A percentile compares a stretch with the other conserved stretches of the same genome.
Evolutionary conservation across 1,140 invertebrate genomes (phyloP).

Genomic region (Zaprionus capensis): DNA sequence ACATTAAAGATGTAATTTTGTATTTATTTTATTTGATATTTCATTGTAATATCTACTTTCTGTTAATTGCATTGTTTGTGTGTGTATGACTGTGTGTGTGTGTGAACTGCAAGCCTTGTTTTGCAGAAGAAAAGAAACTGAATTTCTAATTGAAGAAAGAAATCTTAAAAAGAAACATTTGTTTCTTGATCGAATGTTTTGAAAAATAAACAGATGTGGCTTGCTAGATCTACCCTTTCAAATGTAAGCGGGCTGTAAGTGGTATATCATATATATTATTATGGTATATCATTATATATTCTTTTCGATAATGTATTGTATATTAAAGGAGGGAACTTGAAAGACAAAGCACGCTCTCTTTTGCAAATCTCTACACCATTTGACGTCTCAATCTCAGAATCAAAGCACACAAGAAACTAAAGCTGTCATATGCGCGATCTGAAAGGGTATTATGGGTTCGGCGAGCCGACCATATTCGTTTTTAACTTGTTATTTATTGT

Average conservation of each 20-base stretch:
- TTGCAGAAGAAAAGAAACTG: not conserved
- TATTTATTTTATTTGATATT: slow-evolving; percentile 33
- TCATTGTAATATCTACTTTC: slow-evolving; percentile 53
- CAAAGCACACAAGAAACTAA: not conserved
- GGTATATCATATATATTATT: no score
- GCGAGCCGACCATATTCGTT: not conserved
- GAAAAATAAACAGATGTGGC: not conserved
- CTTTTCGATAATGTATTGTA: not conserved
- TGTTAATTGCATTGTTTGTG: slow-evolving; percentile 9
- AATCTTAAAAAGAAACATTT: not conserved
- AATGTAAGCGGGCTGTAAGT: not conserved
- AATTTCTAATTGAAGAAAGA: not conserved
- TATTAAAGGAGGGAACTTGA: not conserved
- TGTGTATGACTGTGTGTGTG: not conserved
- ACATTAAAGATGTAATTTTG: slow-evolving; percentile 55
- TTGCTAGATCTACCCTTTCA: not conserved
- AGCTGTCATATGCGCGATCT: not conserved
- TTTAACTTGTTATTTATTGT: not conserved
- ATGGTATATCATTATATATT: no score
- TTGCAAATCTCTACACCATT: not conserved
- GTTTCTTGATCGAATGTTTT: not conserved
- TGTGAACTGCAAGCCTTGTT: not conserved
- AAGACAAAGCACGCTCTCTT: not conserved
- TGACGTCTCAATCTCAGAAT: not conserved
- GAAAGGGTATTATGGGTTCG: not conserved